Percentiles rank a stretch among this genome's conserved stretches.
phyloP scores from a whole-genome alignment of 2,888 invertebrate species.

The Cetonia aurata region DNA sequence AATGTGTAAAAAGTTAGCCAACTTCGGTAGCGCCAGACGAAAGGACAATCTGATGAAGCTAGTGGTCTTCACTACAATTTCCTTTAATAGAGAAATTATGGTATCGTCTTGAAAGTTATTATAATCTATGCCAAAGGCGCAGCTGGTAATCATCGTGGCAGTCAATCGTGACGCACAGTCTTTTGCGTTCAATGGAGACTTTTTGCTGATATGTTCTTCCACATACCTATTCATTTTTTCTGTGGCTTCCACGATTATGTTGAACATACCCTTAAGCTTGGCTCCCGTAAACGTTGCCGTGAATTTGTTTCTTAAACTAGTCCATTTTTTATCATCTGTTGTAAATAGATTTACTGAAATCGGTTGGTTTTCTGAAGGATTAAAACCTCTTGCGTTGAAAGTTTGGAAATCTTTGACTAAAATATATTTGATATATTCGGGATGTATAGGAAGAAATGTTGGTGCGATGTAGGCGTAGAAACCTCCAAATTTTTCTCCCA shows the following conservation, averaged over 20 bases:
- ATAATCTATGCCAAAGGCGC: conserved; percentile 35
- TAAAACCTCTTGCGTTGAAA: conserved; percentile 56
- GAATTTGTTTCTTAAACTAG: conserved; percentile 70
- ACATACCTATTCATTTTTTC: conserved; percentile 22
- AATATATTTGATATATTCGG: conserved; percentile 1
- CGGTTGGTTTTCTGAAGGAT: conserved; percentile 62
- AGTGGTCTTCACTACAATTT: neutral
- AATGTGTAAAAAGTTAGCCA: conserved; percentile 21
- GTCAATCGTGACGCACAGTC: conserved; percentile 60
- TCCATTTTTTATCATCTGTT: conserved; percentile 70
- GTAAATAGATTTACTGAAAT: conserved; percentile 70
- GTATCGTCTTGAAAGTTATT: conserved; percentile 28
- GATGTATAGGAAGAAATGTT: conserved; percentile 12
- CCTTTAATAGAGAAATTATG: neutral
- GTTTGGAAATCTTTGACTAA: conserved; percentile 40
- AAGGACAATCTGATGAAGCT: conserved; percentile 2
- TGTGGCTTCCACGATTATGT: conserved; percentile 49
- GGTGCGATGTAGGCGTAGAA: conserved; percentile 5
- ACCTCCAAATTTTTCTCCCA: conserved; percentile 28
- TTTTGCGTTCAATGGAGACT: conserved; percentile 9
- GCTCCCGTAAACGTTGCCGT: conserved; percentile 76
- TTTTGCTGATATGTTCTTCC: conserved; percentile 63
- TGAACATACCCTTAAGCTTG: conserved; percentile 75
- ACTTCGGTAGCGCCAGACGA: conserved; percentile 14
- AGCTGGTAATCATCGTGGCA: conserved; percentile 62